Evolutionary conservation across 2,888 invertebrate genomes (phyloP).

Genomic region (Encarsia formosa): DNA sequence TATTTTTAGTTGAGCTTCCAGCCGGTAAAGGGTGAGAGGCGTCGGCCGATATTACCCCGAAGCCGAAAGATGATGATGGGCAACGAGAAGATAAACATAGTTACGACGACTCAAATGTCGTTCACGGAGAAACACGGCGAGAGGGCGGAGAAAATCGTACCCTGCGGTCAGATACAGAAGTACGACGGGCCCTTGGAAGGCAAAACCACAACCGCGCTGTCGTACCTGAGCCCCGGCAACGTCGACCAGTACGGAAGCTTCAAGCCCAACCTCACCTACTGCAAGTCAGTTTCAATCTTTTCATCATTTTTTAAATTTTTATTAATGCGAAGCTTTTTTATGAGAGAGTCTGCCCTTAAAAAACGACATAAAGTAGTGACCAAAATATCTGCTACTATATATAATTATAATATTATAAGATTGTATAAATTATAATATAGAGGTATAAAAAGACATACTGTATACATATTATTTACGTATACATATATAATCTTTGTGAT

Average conservation of each 20-base stretch:
- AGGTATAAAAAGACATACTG: no score
- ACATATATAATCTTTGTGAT: no score
- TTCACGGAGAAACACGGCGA: conserved; percentile 39
- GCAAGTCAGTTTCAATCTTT: conserved; percentile 34
- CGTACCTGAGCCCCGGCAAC: conserved; percentile 42
- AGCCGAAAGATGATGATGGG: conserved; percentile 37
- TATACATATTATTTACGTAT: no score
- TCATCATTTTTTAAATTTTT: no score
- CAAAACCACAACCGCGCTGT: conserved; percentile 42
- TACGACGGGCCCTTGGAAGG: conserved; percentile 39
- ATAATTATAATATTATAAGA: no score
- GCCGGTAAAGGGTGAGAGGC: conserved; percentile 39
- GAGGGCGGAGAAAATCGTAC: conserved; percentile 38
- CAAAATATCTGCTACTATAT: no score
- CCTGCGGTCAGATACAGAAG: conserved; percentile 41
- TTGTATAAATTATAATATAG: no score
- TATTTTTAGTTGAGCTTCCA: conserved; percentile 45
- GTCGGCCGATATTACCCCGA: conserved; percentile 40
- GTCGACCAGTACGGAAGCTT: conserved; percentile 37
- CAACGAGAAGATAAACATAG: conserved; percentile 40
- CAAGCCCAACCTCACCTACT: conserved; percentile 40
- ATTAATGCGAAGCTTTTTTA: no score
- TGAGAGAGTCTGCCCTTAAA: no score
- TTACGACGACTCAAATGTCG: conserved; percentile 44
- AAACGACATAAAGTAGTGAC: no score